Evolutionary conservation across 2,113 vertebrate species (phyloP), one percentile per base, ranked within the genome.

Genomic region (Geococcyx californianus): DNA sequence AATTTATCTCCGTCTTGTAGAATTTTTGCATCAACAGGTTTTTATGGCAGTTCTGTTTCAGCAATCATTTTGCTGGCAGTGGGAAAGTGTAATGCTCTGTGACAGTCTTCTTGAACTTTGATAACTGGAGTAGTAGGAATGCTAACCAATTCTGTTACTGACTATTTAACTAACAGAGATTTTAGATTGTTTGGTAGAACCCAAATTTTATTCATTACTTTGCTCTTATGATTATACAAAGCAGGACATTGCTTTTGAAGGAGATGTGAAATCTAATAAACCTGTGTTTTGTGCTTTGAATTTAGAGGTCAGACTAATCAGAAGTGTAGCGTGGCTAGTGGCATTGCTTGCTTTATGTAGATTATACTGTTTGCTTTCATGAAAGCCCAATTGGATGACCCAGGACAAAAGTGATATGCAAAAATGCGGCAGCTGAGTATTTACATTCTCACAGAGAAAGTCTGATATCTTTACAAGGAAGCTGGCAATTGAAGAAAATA

Each of bases 321-420:
- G 75, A 84, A 76, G 44, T 80, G 7, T 69, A 72, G 51, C 24
- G 24, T 59, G 44, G 38, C 63, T 24, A 34, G 20, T 3, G 13
- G 52, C 58, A 31, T 14, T 85, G 64, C 45, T 62, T 85, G 31
- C 36, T 89, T 89, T 34, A 25, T 25, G 25, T 58, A 90, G 62
- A 63, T 92, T 89, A 38, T 54, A 38, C 68, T 67, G 51, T 89
- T 91, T 95, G 76, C 31, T 96, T 87, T 93, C 64, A 36, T 23
- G 47, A 81, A 70, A 40, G 19, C 36, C 8, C 25, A 8, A 16
- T 9, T 69, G 40, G 26, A 31, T 63, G 81, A 28, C 70, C 33
- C 66, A 79, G 44, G 47, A 36, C 12, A 81, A 78, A 42, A n/a
- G 16, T 40, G 28, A 64, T 38, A 19, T 17, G 31, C 64, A 75